Conservation (phyloP, 2,113 vertebrate species). For the Sapayoa aenigma region DNA sequence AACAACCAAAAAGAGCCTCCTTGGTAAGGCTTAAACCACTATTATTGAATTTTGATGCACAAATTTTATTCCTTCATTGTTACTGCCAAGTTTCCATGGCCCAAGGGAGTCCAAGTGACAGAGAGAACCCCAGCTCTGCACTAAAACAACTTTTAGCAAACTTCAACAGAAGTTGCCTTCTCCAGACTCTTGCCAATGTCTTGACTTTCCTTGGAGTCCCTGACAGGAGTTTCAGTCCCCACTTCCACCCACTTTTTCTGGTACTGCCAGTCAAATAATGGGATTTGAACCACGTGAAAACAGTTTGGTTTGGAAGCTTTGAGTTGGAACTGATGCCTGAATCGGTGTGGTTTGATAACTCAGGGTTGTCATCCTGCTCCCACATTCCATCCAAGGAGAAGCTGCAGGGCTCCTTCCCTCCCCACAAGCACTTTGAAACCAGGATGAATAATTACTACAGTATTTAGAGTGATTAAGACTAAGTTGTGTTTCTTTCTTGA, state of each 20-base stretch:
- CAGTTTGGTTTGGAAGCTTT: neutral
- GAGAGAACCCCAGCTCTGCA: neutral
- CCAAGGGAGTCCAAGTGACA: neutral
- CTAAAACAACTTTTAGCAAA: neutral
- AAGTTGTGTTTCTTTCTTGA: neutral
- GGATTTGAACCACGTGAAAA: accelerated
- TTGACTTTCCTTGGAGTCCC: neutral
- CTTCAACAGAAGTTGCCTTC: neutral
- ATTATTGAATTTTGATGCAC: neutral
- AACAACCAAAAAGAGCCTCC: neutral
- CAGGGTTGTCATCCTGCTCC: neutral
- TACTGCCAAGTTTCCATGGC: neutral
- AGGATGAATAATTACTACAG: neutral
- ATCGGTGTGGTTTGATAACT: neutral
- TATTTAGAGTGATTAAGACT: neutral
- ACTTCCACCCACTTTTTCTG: neutral
- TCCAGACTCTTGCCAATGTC: neutral
- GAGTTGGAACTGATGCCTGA: neutral
- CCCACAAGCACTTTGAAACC: neutral
- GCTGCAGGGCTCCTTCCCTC: neutral
- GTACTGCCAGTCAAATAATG: neutral
- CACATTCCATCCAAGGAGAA: neutral
- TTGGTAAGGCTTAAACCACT: neutral
- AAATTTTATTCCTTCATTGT: neutral
- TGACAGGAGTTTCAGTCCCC: neutral